phyloP scores from a whole-genome alignment of 2,888 invertebrate genomes.

The Tetropium fuscum region DNA sequence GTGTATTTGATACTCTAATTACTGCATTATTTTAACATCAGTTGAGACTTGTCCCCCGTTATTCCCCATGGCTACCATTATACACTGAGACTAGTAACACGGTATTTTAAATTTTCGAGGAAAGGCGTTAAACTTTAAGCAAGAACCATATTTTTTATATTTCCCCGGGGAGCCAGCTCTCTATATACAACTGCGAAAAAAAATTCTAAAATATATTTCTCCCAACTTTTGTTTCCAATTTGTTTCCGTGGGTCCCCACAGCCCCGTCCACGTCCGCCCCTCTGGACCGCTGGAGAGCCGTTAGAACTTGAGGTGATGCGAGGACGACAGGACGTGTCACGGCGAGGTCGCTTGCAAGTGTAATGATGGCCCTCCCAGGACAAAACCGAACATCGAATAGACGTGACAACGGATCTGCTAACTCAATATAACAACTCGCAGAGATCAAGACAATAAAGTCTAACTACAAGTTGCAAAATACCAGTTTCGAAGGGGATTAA shows the following conservation, averaged over 20 bases:
- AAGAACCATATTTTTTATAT: no score
- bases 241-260: not conserved
- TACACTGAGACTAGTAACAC: no score
- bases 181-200: not conserved
- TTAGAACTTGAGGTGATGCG: slow-evolving; percentile 5
- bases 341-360: slow-evolving; percentile 34
- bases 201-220: not conserved
- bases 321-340: slow-evolving; percentile 36
- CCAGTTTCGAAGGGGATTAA: slow-evolving; percentile 21
- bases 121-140: no score
- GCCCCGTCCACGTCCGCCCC: slow-evolving; percentile 1
- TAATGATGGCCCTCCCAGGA: slow-evolving; percentile 41
- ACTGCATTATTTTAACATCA: no score
- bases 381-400: slow-evolving; percentile 34
- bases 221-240: not conserved
- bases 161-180: no score
- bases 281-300: slow-evolving; percentile 1
- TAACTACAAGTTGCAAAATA: not conserved
- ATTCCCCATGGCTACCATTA: no score
- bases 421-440: slow-evolving; percentile 33
- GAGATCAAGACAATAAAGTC: slow-evolving; percentile 28
- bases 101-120: no score
- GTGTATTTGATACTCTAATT: no score
- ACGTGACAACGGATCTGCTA: slow-evolving; percentile 36
- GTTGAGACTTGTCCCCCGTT: no score